Evolutionary conservation across 2,888 invertebrate species (phyloP).

Genomic region (Pinctada fucata): DNA sequence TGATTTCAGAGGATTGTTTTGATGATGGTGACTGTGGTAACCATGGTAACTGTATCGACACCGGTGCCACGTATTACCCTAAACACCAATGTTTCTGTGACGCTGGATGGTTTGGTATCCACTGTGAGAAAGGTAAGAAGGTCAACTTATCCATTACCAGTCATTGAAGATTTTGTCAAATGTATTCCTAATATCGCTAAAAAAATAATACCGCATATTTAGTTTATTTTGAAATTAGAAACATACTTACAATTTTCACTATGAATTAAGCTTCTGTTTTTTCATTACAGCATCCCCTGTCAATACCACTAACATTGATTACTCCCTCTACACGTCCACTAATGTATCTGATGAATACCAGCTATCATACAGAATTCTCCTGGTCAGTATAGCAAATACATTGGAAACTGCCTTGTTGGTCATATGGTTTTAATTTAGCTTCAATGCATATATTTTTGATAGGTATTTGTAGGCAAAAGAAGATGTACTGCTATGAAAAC

Average conservation of each 20-base stretch:
- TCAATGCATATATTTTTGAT: too few species aligned
- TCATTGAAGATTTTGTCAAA: neutral
- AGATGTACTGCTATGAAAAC: too few species aligned
- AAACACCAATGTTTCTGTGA: conserved; percentile 92
- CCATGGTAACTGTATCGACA: conserved; percentile 88
- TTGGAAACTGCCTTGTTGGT: neutral
- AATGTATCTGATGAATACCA: conserved; percentile 42
- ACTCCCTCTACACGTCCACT: conserved; percentile 34
- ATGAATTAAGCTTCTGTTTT: too few species aligned
- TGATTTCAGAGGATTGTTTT: conserved; percentile 85
- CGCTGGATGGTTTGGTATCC: conserved; percentile 90
- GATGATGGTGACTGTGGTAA: conserved; percentile 91
- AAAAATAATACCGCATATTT: neutral
- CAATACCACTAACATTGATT: conserved; percentile 31
- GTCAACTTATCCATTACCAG: conserved; percentile 59
- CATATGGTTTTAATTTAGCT: too few species aligned
- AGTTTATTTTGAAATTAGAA: neutral
- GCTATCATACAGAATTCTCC: conserved; percentile 90
- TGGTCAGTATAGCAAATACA: conserved; percentile 75
- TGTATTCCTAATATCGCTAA: too few species aligned
- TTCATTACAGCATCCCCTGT: conserved; percentile 42
- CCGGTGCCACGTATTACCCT: conserved; percentile 88
- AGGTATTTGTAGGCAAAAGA: too few species aligned
- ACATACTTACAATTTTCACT: neutral
- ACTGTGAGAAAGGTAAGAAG: conserved; percentile 86